Percentiles rank a stretch among this genome's conserved stretches.
phyloP scores from a whole-genome alignment of 2,113 vertebrate species.

The Gavia stellata region DNA sequence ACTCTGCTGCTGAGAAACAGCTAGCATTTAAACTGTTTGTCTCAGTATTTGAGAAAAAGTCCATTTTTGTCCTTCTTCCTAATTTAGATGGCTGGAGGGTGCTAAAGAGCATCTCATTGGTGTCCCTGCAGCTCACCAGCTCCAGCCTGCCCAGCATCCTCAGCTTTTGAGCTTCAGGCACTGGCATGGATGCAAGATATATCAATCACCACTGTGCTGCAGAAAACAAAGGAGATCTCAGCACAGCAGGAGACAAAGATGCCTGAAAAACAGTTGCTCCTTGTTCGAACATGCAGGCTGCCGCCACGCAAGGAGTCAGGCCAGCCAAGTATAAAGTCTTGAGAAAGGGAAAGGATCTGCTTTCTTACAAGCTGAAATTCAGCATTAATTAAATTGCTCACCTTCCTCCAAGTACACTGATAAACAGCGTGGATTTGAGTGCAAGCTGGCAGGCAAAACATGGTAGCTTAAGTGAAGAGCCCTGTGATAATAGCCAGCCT shows the following conservation, averaged over 20 bases:
- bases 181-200: background rate
- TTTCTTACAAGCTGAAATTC: background rate
- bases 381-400: background rate
- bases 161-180: background rate
- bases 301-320: background rate
- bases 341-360: background rate
- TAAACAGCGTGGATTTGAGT: background rate
- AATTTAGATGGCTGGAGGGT: background rate
- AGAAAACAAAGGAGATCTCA: conserved; percentile 28
- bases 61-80: background rate
- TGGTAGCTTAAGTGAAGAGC: background rate
- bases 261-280: background rate
- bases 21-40: background rate
- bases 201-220: background rate
- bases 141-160: background rate
- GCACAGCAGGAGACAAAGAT: background rate
- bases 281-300: conserved; percentile 9
- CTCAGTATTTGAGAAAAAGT: background rate
- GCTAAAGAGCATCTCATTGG: background rate
- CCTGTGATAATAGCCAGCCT: background rate
- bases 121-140: background rate
- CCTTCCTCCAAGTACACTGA: background rate
- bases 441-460: background rate
- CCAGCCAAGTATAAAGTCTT: background rate
- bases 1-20: background rate